Base-by-base conservation (phyloP, 2,888 invertebrate species). In the Sycophila texana region DNA sequence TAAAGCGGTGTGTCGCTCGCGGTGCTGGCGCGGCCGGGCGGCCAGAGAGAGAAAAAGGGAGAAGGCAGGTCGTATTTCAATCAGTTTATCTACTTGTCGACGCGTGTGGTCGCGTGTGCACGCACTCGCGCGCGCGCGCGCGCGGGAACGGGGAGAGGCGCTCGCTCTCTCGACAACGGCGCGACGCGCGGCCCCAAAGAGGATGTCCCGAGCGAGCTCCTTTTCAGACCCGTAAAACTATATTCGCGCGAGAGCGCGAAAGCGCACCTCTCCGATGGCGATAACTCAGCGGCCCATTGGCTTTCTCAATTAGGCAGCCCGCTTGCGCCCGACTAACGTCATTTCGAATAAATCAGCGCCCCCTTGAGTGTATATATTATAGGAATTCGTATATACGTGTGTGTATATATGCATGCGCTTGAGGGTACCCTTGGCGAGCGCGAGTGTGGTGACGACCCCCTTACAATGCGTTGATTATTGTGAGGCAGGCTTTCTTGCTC, bases 61-160 rank as follows among this genome's bases (percentile, higher is more conserved):
- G 67, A 60, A 61, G 79, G 74, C 81, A 81, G 81, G 86, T 86
- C 88, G 87, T 89, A 88, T 89, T 89, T 89, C 89, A 89, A 89
- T 89, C 89, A 88, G 87, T 89, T 89, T 89, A 89, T 89, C 88
- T 89, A 88, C 89, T 88, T 87, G 89, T 87, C 89, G 87, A 89
- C 89, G 89, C 89, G 89, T 89, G 89, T 89, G 89, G 89, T 89
- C 89, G 88, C 72, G 66, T 22, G 66, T 22, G 30, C 63, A 51
- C 74, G 39, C 58, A 57, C 71, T 51, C 85, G 89, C 88, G n/a
- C n/a, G n/a, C n/a, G n/a, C n/a, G n/a, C 86, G 87, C 86, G 85
- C 86, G 79, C 87, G 85, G 85, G 86, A 85, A 86, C 87, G 84
- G 87, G 22, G 18, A 39, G n/a, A 14, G 51, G 58, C 18, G 51